Conservation (phyloP, 2,797 vertebrate genomes). For the Parauchenoglanis ngamensis region DNA sequence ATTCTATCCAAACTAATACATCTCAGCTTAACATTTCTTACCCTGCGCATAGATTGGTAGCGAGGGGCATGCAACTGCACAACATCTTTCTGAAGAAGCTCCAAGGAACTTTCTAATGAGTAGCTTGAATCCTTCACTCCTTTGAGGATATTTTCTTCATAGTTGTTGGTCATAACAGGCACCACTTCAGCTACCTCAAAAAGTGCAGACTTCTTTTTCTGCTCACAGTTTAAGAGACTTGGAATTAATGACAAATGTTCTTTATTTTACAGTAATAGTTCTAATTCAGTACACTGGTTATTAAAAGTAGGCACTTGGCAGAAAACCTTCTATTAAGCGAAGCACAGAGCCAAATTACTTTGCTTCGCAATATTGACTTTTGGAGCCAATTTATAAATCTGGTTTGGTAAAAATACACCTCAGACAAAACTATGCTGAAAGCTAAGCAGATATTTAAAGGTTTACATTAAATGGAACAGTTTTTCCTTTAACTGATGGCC, state of each 20-base stretch:
- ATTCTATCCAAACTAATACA: not conserved
- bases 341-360: not conserved
- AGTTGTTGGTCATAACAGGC: conserved; percentile 99
- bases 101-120: conserved; percentile 97
- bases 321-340: not conserved
- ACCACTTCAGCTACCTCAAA: conserved; percentile 99
- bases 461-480: not conserved
- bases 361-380: not conserved
- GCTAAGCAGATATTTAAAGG: not conserved
- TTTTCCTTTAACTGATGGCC: not conserved
- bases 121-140: conserved; percentile 97
- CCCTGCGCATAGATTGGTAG: conserved; percentile 99
- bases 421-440: not conserved
- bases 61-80: conserved; percentile 98
- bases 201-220: conserved; percentile 99
- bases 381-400: not conserved
- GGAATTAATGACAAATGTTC: not conserved
- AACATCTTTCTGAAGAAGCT: conserved; percentile 98
- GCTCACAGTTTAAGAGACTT: conserved; percentile 11
- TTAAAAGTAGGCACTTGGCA: not conserved
- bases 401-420: not conserved
- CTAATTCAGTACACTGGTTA: not conserved
- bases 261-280: not conserved
- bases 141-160: conserved; percentile 98
- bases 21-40: conserved; percentile 63